Evolutionary conservation across 1,140 invertebrate species (phyloP).

Genomic region (Charaxes varanes): DNA sequence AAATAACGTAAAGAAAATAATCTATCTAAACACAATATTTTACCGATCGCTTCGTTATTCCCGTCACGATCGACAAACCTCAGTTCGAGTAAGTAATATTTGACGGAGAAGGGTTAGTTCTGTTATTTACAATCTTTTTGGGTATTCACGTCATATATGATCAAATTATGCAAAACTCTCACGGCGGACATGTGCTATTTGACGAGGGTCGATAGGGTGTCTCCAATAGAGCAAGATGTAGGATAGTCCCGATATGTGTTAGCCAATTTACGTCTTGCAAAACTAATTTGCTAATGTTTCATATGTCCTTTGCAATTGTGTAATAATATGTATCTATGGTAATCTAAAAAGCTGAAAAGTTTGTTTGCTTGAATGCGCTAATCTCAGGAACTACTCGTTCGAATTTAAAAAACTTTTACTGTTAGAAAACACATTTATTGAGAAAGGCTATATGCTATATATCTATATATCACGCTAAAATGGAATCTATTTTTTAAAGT

Average conservation of each 20-base stretch:
- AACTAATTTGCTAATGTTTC: constrained; percentile 3
- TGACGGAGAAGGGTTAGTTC: constrained; percentile 2
- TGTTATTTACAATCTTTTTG: constrained; percentile 26
- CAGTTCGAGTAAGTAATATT: constrained; percentile 9
- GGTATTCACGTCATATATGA: constrained; percentile 26
- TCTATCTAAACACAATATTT: constrained; percentile 3
- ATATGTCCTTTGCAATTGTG: constrained; percentile 3
- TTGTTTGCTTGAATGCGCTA: too few species aligned
- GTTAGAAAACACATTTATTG: too few species aligned
- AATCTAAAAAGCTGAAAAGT: too few species aligned
- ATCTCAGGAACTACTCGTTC: too few species aligned
- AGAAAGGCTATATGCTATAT: too few species aligned
- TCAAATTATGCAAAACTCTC: constrained; percentile 32
- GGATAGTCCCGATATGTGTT: constrained; percentile 9
- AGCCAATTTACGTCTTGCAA: too few species aligned
- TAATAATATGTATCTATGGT: too few species aligned
- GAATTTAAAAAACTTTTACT: too few species aligned
- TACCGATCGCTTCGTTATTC: constrained; percentile 3
- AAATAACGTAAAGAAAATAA: too few species aligned
- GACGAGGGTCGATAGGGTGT: constrained; percentile 21
- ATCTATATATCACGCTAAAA: too few species aligned
- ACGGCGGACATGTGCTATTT: constrained; percentile 15
- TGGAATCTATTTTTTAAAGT: too few species aligned
- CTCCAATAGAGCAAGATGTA: background rate
- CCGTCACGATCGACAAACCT: background rate